Percentiles rank a stretch among this genome's conserved stretches.
Conservation (phyloP, 2,797 vertebrate species). For the Somateria mollissima region DNA sequence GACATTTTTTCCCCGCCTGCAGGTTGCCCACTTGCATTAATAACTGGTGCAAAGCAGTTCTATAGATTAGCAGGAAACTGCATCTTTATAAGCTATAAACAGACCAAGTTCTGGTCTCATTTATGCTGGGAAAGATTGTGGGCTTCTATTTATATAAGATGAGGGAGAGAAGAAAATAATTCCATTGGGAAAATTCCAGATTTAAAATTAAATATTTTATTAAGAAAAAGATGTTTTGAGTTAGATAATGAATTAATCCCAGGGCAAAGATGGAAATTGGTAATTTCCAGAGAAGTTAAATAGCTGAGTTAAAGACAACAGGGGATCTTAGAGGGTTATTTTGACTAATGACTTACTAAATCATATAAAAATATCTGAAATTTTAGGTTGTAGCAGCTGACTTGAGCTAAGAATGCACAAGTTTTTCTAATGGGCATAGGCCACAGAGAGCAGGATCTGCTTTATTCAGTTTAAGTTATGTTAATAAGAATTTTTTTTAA, state of each 20-base stretch:
- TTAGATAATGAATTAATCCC: conserved; percentile 31
- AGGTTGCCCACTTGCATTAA: not conserved
- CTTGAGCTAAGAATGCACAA: not conserved
- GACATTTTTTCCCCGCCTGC: not conserved
- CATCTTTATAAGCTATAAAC: not conserved
- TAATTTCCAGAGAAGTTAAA: not conserved
- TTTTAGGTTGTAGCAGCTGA: conserved; percentile 40
- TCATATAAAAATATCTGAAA: conserved; percentile 5
- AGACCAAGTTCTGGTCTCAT: not conserved
- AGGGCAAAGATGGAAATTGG: not conserved
- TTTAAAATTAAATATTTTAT: conserved; percentile 37
- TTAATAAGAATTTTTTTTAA: not conserved
- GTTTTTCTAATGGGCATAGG: not conserved
- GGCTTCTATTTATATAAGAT: not conserved
- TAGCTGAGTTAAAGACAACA: conserved; percentile 22
- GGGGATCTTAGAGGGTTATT: not conserved
- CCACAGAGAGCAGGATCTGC: conserved; percentile 7
- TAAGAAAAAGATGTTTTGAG: not conserved
- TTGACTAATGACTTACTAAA: not conserved
- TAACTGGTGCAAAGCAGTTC: not conserved
- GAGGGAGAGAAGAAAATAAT: conserved; percentile 17
- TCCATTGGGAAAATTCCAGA: conserved; percentile 29
- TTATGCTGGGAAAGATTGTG: not conserved
- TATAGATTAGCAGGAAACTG: not conserved
- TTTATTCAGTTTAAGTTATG: conserved; percentile 8